Evolutionary conservation across 2,888 invertebrate species (phyloP).

Genomic region (Melitaea athalia): DNA sequence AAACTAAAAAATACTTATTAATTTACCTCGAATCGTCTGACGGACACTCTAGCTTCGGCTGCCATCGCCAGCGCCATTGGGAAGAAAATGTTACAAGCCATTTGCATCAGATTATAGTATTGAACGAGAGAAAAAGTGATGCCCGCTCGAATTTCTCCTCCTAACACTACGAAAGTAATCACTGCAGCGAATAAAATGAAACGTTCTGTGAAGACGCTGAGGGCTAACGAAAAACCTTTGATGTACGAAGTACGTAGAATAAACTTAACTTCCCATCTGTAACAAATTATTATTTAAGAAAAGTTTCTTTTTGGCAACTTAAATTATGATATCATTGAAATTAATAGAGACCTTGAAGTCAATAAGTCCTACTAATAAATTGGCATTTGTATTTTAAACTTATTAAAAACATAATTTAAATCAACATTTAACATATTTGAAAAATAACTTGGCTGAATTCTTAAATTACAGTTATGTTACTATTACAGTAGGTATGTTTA

Average conservation of each 20-base stretch:
- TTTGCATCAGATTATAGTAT: constrained; percentile 88
- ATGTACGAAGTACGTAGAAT: constrained; percentile 85
- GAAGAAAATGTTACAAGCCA: constrained; percentile 85
- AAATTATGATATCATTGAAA: background rate
- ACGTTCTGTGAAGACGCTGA: constrained; percentile 91
- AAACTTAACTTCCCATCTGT: constrained; percentile 86
- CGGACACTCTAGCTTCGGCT: constrained; percentile 85
- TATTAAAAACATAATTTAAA: too few species aligned
- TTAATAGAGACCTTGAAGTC: background rate
- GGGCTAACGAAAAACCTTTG: constrained; percentile 84
- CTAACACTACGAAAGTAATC: constrained; percentile 87
- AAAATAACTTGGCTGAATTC: background rate
- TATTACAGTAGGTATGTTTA: constrained; percentile 26
- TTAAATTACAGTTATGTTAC: background rate
- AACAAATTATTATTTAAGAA: constrained; percentile 31
- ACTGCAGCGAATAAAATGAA: constrained; percentile 91
- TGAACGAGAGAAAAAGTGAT: constrained; percentile 90
- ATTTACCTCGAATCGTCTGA: constrained; percentile 83
- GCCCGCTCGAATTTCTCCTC: constrained; percentile 82
- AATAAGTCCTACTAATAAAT: background rate
- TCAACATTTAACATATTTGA: background rate
- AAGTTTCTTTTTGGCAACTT: background rate
- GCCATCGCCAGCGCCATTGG: constrained; percentile 83
- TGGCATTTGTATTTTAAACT: too few species aligned
- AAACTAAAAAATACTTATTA: background rate